phyloP scores from a whole-genome alignment of 37 sponge, comb jelly and placozoan genomes.

The Bolinopsis microptera region DNA sequence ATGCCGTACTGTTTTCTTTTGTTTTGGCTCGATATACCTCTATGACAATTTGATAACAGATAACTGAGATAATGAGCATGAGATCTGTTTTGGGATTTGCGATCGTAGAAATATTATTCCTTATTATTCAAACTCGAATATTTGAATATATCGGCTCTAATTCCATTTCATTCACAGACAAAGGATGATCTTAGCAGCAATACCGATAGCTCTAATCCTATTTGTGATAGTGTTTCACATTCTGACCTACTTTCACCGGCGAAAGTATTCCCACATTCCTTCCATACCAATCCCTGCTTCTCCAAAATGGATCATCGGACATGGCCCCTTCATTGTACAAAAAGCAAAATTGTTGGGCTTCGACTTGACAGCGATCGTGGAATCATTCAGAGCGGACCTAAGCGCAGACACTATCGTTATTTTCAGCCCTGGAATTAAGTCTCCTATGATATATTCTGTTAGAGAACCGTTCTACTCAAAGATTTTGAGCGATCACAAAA shows the following conservation, averaged over 20 bases:
- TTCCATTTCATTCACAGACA: no score
- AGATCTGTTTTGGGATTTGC: no score
- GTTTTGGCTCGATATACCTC: no score
- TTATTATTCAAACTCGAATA: no score
- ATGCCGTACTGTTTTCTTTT: no score
- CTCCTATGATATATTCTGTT: background rate
- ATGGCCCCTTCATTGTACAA: constrained; percentile 5
- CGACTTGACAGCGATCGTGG: constrained; percentile 20
- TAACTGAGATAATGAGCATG: no score
- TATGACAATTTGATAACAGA: no score
- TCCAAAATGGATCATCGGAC: background rate
- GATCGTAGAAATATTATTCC: no score
- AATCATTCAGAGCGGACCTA: constrained; percentile 10
- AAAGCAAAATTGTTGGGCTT: background rate
- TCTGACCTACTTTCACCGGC: background rate
- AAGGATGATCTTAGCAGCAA: background rate
- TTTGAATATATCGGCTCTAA: no score
- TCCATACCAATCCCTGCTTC: background rate
- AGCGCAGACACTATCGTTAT: background rate
- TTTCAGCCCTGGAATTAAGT: background rate
- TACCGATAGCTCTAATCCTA: background rate
- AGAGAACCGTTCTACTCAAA: background rate
- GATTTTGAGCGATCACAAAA: background rate
- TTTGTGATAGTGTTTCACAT: background rate
- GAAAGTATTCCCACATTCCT: constrained; percentile 43